Evolutionary conservation across 2,888 invertebrate species (phyloP), one percentile per base, ranked within the genome.

Genomic region (Acanthoscelides obtectus): DNA sequence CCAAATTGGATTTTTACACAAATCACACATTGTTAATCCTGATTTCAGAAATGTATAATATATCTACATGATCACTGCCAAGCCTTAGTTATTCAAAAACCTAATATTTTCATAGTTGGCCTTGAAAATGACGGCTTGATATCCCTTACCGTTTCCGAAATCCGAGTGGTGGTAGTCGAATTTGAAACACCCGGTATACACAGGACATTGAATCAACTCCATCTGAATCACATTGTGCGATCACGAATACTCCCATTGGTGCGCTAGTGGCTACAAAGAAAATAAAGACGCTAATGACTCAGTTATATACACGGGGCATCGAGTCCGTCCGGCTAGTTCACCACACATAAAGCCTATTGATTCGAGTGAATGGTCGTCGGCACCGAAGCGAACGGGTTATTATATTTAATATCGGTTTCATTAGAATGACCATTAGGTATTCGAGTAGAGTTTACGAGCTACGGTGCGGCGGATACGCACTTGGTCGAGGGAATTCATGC

Each of bases 361-460:
- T 45, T 45, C 45, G 45, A 45, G 45, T 12, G 45, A 45, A 45
- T 45, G 45, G 45, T 45, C 45, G 45, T 3, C 12, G 17, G 45
- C 66, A 67, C 67, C 67, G 67, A 3, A 22, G 22, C 19, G 22
- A 22, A 67, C 25, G 67, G 67, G 22, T 67, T 72, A 74, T 72
- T 69, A 67, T 22, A 67, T 70, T 74, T 70, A 73, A 74, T 72
- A 75, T 72, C 72, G 75, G 73, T 76, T 75, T 77, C 77, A 77
- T 77, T 77, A 77, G 70, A 66, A 25, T 72, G 71, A 69, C 75
- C 77, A 75, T 77, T 76, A 77, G 67, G 75, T 74, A 76, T 75
- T 73, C 73, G 73, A 75, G 76, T 75, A 4, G 67, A 22, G 45
- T 45, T 45, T 45, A 45, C 45, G 45, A 45, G 5, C n/a, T n/a